Evolutionary conservation across 2,888 invertebrate genomes (phyloP).

Genomic region (Frankliniella fusca): DNA sequence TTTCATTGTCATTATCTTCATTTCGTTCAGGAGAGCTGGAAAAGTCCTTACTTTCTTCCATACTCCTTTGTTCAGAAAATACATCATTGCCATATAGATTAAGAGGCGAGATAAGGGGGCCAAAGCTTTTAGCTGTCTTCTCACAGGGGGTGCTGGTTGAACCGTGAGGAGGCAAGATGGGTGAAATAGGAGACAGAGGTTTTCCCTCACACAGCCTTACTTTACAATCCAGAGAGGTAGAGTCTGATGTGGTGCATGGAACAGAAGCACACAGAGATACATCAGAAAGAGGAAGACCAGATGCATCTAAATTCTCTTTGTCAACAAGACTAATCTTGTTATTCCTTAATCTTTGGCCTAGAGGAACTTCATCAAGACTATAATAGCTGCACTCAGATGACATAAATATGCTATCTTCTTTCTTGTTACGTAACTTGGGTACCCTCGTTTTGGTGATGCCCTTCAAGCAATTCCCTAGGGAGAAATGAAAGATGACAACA

Average conservation of each 20-base stretch:
- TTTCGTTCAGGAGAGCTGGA: background rate
- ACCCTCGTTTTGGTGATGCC: background rate
- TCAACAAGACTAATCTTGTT: background rate
- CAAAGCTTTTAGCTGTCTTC: background rate
- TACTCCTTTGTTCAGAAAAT: background rate
- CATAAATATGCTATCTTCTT: background rate
- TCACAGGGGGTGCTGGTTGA: background rate
- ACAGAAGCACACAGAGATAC: background rate
- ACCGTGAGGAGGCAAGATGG: background rate
- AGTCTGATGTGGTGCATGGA: background rate
- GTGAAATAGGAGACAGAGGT: background rate
- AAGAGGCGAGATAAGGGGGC: background rate
- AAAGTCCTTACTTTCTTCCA: background rate
- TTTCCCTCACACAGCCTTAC: background rate
- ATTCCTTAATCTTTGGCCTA: background rate
- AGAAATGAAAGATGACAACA: background rate
- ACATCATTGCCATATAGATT: background rate
- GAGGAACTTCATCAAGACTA: background rate
- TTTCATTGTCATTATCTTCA: background rate
- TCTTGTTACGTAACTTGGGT: background rate
- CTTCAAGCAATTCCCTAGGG: too few species aligned
- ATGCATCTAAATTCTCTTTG: background rate
- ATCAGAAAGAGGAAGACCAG: background rate
- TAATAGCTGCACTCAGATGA: too few species aligned
- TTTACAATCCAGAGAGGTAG: background rate